phyloP scores from a whole-genome alignment of 64 coral and sea anemone genomes.

The Montipora efflorescens region DNA sequence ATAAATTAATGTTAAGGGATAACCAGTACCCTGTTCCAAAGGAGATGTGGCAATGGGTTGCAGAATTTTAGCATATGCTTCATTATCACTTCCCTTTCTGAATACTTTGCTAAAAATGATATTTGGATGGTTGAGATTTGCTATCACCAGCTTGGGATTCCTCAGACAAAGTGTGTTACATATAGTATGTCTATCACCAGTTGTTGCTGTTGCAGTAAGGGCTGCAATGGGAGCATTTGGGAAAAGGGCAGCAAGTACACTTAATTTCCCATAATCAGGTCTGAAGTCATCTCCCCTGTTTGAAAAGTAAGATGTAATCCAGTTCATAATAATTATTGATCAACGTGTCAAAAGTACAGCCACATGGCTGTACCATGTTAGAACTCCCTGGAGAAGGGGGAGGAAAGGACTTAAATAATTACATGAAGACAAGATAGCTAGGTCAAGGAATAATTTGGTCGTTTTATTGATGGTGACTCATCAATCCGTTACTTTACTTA shows the following conservation, averaged over 20 bases:
- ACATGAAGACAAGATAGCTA: background rate
- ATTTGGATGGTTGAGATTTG: conserved; percentile 33
- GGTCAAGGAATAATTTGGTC: too few relatives aligned
- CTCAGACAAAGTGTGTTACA: background rate
- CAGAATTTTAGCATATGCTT: conserved; percentile 34
- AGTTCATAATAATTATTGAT: background rate
- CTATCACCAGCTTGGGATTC: background rate
- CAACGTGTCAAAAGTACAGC: too few relatives aligned
- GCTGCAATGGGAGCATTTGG: conserved; percentile 5
- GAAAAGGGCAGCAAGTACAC: conserved; percentile 23
- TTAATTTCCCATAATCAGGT: conserved; percentile 19
- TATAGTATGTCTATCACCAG: background rate
- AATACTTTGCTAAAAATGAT: conserved; percentile 47
- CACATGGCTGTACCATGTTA: background rate
- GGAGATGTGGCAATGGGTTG: conserved; percentile 33
- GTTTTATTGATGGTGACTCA: too few relatives aligned
- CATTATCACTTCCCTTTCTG: conserved; percentile 6
- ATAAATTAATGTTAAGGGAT: conserved; percentile 57
- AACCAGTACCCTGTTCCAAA: background rate
- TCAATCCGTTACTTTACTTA: too few relatives aligned
- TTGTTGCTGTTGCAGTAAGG: conserved; percentile 43
- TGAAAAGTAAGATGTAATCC: background rate
- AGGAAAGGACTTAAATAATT: background rate
- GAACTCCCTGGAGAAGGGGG: background rate
- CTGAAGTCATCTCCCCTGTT: conserved; percentile 32